phyloP scores from a whole-genome alignment of 2,113 vertebrate species.

The Scortum barcoo region DNA sequence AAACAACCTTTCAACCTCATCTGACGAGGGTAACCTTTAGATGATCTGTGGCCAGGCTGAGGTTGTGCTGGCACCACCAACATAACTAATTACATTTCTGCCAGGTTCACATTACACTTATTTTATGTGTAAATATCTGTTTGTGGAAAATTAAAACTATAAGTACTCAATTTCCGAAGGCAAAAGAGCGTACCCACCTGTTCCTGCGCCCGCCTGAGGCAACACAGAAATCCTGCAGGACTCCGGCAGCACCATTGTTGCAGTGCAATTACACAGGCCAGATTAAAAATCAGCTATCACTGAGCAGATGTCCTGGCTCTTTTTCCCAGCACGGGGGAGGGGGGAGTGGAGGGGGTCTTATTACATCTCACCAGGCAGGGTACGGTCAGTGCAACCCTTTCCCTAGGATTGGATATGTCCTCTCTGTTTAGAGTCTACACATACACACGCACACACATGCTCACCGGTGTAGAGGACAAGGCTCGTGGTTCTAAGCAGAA shows the following conservation, averaged over 20 bases:
- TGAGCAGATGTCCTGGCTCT: slow-evolving; percentile 68
- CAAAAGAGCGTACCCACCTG: slow-evolving; percentile 52
- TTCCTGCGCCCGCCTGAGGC: slow-evolving; percentile 45
- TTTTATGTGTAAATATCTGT: slow-evolving; percentile 51
- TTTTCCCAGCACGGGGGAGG: slow-evolving; percentile 19
- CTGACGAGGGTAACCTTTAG: slow-evolving; percentile 75
- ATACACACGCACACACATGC: slow-evolving; percentile 34
- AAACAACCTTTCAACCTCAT: slow-evolving; percentile 80
- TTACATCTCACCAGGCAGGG: slow-evolving; percentile 62
- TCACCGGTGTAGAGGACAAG: slow-evolving; percentile 62
- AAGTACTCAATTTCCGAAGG: slow-evolving; percentile 23
- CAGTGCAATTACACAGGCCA: slow-evolving; percentile 69
- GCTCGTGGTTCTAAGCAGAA: slow-evolving; percentile 76
- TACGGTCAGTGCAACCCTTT: slow-evolving; percentile 62
- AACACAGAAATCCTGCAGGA: slow-evolving; percentile 53
- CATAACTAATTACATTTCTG: slow-evolving; percentile 48
- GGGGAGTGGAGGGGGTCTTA: slow-evolving; percentile 34
- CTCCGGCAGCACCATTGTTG: slow-evolving; percentile 53
- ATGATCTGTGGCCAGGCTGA: slow-evolving; percentile 70
- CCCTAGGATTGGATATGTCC: slow-evolving; percentile 78
- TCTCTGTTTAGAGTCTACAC: slow-evolving; percentile 73
- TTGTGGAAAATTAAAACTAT: slow-evolving; percentile 14
- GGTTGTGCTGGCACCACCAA: slow-evolving; percentile 46
- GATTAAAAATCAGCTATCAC: slow-evolving; percentile 76
- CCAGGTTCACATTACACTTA: slow-evolving; percentile 36